Evolutionary conservation across 2,888 invertebrate species (phyloP), one percentile per base, ranked within the genome.

Genomic region (Tetragonula carbonaria): DNA sequence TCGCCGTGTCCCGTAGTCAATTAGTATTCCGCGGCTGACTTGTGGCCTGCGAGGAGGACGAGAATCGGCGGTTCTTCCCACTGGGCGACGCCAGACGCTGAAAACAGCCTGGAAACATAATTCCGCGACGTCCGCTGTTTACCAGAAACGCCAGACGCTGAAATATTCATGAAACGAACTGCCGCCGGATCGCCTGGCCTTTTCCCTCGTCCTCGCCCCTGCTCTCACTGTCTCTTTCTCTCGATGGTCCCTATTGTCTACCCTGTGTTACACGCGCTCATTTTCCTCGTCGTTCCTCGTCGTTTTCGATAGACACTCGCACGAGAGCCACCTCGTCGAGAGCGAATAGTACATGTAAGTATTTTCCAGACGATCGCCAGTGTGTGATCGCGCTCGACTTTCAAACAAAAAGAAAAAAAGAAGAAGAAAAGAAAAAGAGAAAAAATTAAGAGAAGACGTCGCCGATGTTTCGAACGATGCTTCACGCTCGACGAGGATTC

Each of bases 101-200:
- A 75, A 72, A 76, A 82, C 83, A 82, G 76, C 82, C 76, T 76
- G 71, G 87, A 88, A 92, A 93, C 92, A 93, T 93, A 92, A 93
- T 93, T 92, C 91, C 90, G 88, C 87, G 88, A 89, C 85, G 89
- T 89, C 84, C 90, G 92, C 91, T 94, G 93, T 93, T 94, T 94
- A 93, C 92, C 91, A 91, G 92, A 87, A 88, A 91, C 91, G 90
- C 89, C 90, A 88, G 91, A 87, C 90, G 91, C 85, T 93, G 93
- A 94, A 94, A 94, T 94, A 94, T 94, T 94, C 94, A 94, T 93
- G 94, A 93, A 93, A 93, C 92, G 92, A 92, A 92, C 90, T 88
- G 87, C 86, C 86, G 84, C 63, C 80, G 78, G 67, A 78, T 72
- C 82, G 67, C 76, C 74, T 77, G 82, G 78, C 76, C 84, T 85